Conservation (phyloP, 2,797 vertebrate species). For the Artibeus lituratus region DNA sequence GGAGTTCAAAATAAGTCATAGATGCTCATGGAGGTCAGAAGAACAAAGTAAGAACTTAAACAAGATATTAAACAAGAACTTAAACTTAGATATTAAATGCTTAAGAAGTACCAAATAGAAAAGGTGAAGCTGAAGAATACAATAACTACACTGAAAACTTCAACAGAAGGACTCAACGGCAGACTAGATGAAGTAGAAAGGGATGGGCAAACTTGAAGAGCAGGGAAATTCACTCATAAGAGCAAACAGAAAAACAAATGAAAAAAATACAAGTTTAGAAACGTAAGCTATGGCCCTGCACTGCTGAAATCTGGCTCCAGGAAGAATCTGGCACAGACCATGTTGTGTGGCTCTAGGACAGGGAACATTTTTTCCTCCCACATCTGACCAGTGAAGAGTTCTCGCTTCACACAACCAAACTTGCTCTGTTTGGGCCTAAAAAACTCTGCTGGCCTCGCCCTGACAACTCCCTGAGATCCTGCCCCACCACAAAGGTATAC, state of each 20-base stretch:
- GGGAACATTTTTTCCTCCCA: not conserved
- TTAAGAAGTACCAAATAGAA: not conserved
- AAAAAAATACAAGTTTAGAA: not conserved
- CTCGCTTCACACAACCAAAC: not conserved
- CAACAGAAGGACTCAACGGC: not conserved
- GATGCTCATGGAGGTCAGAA: not conserved
- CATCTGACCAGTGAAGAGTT: not conserved
- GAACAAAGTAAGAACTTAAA: not conserved
- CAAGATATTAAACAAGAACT: not conserved
- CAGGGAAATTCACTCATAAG: not conserved
- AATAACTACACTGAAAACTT: not conserved
- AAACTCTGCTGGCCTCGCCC: not conserved
- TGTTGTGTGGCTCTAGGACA: not conserved
- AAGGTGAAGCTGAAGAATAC: not conserved
- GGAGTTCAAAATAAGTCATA: not conserved
- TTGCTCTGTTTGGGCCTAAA: not conserved
- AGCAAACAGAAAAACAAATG: not conserved
- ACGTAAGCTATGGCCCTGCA: not conserved
- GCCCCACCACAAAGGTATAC: not conserved
- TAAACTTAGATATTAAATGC: not conserved
- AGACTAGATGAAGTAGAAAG: not conserved
- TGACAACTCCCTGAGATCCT: not conserved
- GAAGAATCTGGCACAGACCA: not conserved
- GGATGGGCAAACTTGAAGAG: not conserved
- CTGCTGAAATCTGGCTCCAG: not conserved